Conservation (phyloP, 2,113 vertebrate genomes). For the Aviceda subcristata region DNA sequence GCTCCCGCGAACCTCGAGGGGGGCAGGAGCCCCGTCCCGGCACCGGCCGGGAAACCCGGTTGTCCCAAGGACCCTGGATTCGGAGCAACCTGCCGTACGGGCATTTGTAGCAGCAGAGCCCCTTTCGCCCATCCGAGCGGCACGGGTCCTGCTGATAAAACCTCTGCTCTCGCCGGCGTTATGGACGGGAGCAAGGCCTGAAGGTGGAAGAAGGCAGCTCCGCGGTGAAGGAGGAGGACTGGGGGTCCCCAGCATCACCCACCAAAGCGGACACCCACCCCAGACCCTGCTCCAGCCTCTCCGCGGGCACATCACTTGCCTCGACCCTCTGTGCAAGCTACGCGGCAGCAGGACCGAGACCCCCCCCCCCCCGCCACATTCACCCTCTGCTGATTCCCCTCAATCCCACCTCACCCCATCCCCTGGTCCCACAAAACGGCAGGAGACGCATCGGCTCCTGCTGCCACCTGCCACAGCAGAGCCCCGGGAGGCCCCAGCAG, state of each 20-base stretch:
- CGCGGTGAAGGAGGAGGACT: background rate
- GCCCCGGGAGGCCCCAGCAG: background rate
- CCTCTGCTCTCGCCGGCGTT: background rate
- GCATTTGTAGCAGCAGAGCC: background rate
- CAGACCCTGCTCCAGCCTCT: background rate
- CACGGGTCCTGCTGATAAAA: background rate
- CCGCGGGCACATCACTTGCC: rapidly evolving
- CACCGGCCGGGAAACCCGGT: background rate
- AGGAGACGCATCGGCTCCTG: background rate
- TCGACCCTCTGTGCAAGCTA: background rate
- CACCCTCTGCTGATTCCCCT: background rate
- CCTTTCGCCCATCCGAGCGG: rapidly evolving
- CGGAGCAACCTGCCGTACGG: background rate
- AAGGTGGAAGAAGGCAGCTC: background rate
- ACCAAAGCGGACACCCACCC: background rate
- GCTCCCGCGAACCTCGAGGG: background rate
- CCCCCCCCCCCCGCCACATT: rapidly evolving
- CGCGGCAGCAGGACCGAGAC: background rate
- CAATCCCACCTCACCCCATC: background rate
- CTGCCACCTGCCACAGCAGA: background rate
- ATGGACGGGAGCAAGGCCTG: background rate
- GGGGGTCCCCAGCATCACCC: background rate
- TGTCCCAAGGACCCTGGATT: background rate
- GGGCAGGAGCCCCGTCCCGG: background rate
- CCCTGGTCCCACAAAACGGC: background rate